Evolutionary conservation across 2,888 invertebrate species (phyloP), one percentile per base, ranked within the genome.

Genomic region (Drosophila maculinotata): DNA sequence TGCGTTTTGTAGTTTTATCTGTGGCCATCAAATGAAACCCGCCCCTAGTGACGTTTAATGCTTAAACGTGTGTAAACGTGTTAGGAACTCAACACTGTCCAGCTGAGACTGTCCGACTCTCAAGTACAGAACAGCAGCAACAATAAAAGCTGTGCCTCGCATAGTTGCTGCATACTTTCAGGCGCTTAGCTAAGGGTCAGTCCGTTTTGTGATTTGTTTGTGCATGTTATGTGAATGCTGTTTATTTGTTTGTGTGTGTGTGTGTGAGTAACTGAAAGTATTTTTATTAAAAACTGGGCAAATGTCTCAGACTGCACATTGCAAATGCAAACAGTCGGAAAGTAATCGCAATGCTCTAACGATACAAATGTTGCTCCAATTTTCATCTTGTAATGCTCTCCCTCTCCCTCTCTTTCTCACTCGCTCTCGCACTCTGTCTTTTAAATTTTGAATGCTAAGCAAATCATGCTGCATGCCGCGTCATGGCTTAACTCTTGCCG

Each of bases 351-450:
- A 49, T 30, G 70, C 75, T 65, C 66, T 57, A 73, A 75, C 56
- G 57, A 39, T 23, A 48, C 66, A 64, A 79, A 81, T 78, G 66
- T 62, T 72, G 79, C 72, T 44, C 60, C 76, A 69, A 76, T 78
- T 69, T 62, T 57, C 53, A 66, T 48, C 56, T 60, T 20, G 54
- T 53, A 56, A 17, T 69, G 31, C 31, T 20, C 8, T 3, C 17
- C 10, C 14, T 26, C 23, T 17, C 23, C 14, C 8, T 1, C 14
- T 7, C n/a, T n/a, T 7, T 7, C 26, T 1, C 31, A 1, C 0
- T n/a, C 15, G 30, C 7, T 3, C 9, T 25, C 3, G 17, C 4
- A 23, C 26, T 44, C 17, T 45, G 1, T 39, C 14, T 58, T 10
- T 30, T 35, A 51, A 51, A 57, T 68, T 65, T 62, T 35, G 31